phyloP scores from a whole-genome alignment of 2,113 vertebrate genomes.

The Ia io region DNA sequence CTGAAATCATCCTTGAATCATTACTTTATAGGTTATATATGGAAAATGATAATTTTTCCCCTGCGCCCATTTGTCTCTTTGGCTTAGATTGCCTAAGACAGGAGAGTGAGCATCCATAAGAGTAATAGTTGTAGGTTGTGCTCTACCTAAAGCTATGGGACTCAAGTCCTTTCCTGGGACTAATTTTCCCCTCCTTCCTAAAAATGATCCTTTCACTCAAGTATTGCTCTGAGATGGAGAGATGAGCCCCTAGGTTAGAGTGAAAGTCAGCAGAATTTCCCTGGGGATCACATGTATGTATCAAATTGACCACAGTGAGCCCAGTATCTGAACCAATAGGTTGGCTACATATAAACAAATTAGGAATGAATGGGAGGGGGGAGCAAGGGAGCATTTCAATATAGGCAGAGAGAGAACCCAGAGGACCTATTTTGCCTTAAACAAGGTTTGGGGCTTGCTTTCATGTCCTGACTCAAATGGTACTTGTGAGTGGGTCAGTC shows the following conservation, averaged over 20 bases:
- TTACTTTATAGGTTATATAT: background rate
- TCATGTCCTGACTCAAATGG: background rate
- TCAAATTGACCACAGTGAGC: background rate
- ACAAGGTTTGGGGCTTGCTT: background rate
- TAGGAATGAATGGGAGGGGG: background rate
- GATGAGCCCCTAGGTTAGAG: background rate
- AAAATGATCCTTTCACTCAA: background rate
- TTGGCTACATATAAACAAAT: background rate
- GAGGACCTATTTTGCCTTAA: background rate
- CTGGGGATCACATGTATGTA: background rate
- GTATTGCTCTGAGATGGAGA: background rate
- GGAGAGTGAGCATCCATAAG: background rate
- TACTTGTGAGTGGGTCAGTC: background rate
- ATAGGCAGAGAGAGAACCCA: background rate
- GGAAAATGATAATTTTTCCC: background rate
- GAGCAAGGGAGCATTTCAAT: background rate
- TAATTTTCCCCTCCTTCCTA: background rate
- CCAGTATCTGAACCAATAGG: background rate
- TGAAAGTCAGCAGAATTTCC: background rate
- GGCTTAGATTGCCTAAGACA: background rate
- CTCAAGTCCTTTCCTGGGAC: background rate
- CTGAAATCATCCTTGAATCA: background rate
- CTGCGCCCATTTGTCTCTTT: background rate
- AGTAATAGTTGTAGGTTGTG: background rate
- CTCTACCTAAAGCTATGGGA: background rate